phyloP scores from a whole-genome alignment of 1,140 invertebrate genomes.

The Diorhabda sublineata region DNA sequence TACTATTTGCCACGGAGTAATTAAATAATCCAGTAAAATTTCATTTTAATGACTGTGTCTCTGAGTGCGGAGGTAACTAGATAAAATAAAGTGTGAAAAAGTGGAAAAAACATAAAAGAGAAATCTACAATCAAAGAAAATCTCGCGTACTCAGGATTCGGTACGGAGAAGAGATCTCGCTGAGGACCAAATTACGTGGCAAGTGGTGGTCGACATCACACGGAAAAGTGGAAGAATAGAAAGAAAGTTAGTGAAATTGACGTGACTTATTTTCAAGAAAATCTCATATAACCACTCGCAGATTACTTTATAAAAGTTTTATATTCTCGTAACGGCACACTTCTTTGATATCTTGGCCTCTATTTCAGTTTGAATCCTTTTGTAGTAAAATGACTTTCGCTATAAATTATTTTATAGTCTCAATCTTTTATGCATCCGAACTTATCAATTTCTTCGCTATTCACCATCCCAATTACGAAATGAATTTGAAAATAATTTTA shows the following conservation, averaged over 20 bases:
- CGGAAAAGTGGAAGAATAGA: constrained; percentile 6
- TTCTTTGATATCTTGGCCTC: not conserved
- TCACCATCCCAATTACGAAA: too few relatives aligned
- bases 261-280: constrained; percentile 14
- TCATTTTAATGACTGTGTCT: constrained; percentile 11
- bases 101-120: constrained; percentile 2
- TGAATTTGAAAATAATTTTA: too few relatives aligned
- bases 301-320: constrained; percentile 9
- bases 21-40: constrained; percentile 6
- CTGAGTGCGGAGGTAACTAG: constrained; percentile 7
- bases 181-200: constrained; percentile 16
- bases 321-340: constrained; percentile 2
- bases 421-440: too few relatives aligned
- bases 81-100: constrained; percentile 10
- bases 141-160: not conserved
- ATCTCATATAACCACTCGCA: not conserved
- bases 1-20: not conserved
- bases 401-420: too few relatives aligned
- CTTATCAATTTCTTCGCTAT: too few relatives aligned
- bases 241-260: constrained; percentile 6
- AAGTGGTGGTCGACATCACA: constrained; percentile 15
- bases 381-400: not conserved
- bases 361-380: constrained; percentile 3
- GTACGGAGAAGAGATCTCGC: not conserved
- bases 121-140: constrained; percentile 16